phyloP scores from a whole-genome alignment of 2,888 invertebrate species.

The Trissonchulus sp. region DNA sequence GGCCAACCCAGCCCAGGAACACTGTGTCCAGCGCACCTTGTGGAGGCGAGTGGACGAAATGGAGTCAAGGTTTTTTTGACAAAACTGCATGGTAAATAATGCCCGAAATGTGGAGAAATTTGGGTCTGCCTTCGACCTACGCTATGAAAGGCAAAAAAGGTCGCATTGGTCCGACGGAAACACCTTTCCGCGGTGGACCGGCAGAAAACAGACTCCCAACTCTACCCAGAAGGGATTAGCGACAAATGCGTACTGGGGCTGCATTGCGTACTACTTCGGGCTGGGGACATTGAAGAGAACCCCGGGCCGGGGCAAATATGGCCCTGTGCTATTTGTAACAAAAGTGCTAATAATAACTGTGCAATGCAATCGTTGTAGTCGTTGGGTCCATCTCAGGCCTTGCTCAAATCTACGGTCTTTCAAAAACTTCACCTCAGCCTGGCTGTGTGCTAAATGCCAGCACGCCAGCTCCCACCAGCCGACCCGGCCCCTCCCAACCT shows the following conservation, averaged over 20 bases:
- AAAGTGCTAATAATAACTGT: background rate
- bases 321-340: background rate
- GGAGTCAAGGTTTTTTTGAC: too few relatives aligned
- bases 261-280: background rate
- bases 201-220: too few relatives aligned
- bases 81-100: too few relatives aligned
- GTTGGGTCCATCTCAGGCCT: background rate
- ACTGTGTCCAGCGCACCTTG: too few relatives aligned
- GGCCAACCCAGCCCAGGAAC: too few relatives aligned
- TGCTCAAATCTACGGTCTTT: background rate
- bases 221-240: too few relatives aligned
- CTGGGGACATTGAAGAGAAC: constrained; percentile 1
- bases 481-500: background rate
- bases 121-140: too few relatives aligned
- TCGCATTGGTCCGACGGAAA: too few relatives aligned
- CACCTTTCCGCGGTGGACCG: too few relatives aligned
- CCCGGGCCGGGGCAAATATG: background rate
- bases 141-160: too few relatives aligned
- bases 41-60: too few relatives aligned
- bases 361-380: background rate
- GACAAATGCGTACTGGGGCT: background rate
- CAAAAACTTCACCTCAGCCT: background rate
- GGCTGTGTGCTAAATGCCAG: background rate
- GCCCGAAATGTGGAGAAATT: too few relatives aligned
- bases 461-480: background rate